Base-by-base conservation (phyloP, 2,888 invertebrate genomes). In the Trachelus troglodyta region DNA sequence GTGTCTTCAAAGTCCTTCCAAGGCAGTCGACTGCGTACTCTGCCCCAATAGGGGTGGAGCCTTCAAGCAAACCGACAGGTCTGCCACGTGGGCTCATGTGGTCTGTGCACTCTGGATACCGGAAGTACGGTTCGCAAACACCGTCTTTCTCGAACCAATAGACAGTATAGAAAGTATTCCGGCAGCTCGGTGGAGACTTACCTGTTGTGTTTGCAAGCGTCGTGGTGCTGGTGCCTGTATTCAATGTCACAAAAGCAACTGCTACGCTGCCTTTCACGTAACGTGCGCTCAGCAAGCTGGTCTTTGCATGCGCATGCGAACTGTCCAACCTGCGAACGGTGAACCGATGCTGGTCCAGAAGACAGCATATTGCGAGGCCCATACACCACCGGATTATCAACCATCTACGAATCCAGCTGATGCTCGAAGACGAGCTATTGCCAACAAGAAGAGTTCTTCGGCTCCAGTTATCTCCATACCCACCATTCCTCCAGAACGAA, bases 91-190 rank as follows among this genome's bases (percentile, higher is more conserved):
- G 99, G 99, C 98, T 1, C 99, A 99, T 91, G 99, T 99, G 3
- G 98, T 99, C 0, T 99, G 99, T 91, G 99, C 99, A 0, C 93
- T 99, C 1, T 99, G 99, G 99, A 98, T 99, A 87, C 99, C 99
- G 1, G 99, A 99, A 94, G 99, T 97, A 74, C 94, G 98, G 83
- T 99, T 99, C 91, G 99, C 99, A 0, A 99, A 99, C 91, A 98
- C 98, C 0, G 99, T 97, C 9, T 99, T 99, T 89, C 93, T 99
- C 84, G 99, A 99, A 92, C 99, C 99, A 0, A 98, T 99, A 94
- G 98, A 99, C 93, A 98, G 98, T 69, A 97, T 99, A 85, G 97
- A 97, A 90, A 97, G 96, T 88, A 99, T 99, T 87, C 98, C 99
- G 3, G 94, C 97, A 11, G 98, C 99, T 0, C 94, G 99, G 0